Conservation (phyloP, 2,888 invertebrate genomes). For the Melinaea marsaeus region DNA sequence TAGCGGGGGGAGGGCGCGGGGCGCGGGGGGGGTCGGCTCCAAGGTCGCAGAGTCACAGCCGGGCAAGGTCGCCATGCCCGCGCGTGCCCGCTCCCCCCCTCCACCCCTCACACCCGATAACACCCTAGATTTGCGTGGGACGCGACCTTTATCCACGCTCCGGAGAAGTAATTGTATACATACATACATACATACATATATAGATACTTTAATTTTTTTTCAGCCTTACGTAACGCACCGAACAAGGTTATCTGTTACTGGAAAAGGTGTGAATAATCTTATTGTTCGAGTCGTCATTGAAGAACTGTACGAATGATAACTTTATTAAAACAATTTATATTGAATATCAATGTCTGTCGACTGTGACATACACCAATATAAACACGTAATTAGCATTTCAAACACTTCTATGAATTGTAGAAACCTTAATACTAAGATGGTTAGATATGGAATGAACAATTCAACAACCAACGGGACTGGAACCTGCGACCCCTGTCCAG, state of each 20-base stretch:
- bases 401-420: no score
- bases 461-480: no score
- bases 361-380: no score
- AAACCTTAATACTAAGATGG: no score
- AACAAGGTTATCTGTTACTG: slow-evolving; percentile 31
- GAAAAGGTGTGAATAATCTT: slow-evolving; percentile 27
- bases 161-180: slow-evolving; percentile 70
- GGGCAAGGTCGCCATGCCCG: slow-evolving; percentile 76
- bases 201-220: slow-evolving; percentile 65
- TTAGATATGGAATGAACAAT: no score
- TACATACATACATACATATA: slow-evolving; percentile 44
- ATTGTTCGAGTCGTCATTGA: slow-evolving; percentile 21
- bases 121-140: slow-evolving; percentile 73
- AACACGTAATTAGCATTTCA: no score
- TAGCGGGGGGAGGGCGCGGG: slow-evolving; percentile 34
- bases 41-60: slow-evolving; percentile 78
- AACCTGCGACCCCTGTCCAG: no score
- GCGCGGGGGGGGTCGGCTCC: slow-evolving; percentile 55
- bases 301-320: neutral
- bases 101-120: slow-evolving; percentile 54
- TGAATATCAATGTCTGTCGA: no score
- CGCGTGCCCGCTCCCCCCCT: slow-evolving; percentile 60
- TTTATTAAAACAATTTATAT: no score
- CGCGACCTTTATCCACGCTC: slow-evolving; percentile 75
- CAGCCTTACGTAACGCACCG: slow-evolving; percentile 46